Evolutionary conservation across 1,140 invertebrate species (phyloP).

Genomic region (Globodera ellingtonae): DNA sequence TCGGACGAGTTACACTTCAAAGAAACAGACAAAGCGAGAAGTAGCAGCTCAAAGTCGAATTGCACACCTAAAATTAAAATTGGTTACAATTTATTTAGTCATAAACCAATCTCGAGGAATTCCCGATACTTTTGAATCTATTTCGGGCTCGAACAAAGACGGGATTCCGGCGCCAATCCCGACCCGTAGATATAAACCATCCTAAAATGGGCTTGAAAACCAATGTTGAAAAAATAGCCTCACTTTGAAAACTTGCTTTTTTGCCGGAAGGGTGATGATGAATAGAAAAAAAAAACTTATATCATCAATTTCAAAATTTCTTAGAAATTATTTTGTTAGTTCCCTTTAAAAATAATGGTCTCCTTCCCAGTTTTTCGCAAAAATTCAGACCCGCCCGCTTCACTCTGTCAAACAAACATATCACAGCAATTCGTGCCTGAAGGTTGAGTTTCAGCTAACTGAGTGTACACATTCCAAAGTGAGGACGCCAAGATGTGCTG

Average conservation of each 20-base stretch:
- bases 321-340: neutral
- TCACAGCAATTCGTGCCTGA: neutral
- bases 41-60: conserved; percentile 10
- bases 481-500: conserved; percentile 14
- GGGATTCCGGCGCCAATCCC: no score
- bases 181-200: no score
- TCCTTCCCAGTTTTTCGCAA: no score
- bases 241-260: no score
- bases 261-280: neutral
- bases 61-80: neutral
- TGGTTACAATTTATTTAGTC: neutral
- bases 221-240: no score
- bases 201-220: no score
- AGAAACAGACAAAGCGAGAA: conserved; percentile 5
- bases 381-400: no score
- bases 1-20: neutral
- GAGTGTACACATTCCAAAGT: conserved; percentile 20
- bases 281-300: neutral
- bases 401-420: no score
- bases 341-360: no score
- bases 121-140: no score
- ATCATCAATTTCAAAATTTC: neutral
- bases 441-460: neutral
- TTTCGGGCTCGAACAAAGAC: no score
- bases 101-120: no score